Conservation (phyloP, 2,888 invertebrate genomes). For the Sturmia bella region DNA sequence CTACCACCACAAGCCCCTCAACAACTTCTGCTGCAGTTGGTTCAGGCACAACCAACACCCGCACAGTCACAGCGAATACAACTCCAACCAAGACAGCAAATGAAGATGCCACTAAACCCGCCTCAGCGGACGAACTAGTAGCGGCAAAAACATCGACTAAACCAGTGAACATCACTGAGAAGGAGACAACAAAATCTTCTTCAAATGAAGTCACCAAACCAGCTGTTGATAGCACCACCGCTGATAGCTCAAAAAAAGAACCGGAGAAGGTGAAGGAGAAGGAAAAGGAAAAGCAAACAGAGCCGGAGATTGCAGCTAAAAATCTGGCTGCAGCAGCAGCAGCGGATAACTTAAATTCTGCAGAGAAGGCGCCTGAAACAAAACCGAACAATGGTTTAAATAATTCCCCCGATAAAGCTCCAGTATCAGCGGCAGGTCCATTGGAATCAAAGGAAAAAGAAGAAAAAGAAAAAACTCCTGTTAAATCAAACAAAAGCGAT, state of each 20-base stretch:
- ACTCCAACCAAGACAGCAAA: constrained; percentile 24
- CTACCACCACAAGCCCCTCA: constrained; percentile 24
- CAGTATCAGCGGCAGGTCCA: neutral
- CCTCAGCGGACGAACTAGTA: constrained; percentile 12
- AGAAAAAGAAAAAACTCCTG: constrained; percentile 26
- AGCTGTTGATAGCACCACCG: neutral
- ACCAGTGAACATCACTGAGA: constrained; percentile 30
- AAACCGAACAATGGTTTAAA: constrained; percentile 35
- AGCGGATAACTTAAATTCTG: constrained; percentile 14
- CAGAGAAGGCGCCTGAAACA: constrained; percentile 14
- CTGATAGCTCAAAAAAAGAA: constrained; percentile 7
- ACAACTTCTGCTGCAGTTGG: constrained; percentile 44
- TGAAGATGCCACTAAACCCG: constrained; percentile 14
- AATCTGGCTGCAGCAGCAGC: constrained; percentile 1
- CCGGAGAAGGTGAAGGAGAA: constrained; percentile 17
- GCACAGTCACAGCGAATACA: constrained; percentile 38
- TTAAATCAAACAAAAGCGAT: constrained; percentile 33
- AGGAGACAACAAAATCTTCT: constrained; percentile 43
- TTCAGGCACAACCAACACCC: constrained; percentile 14
- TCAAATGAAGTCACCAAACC: constrained; percentile 33
- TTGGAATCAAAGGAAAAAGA: constrained; percentile 11
- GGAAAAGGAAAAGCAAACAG: constrained; percentile 20
- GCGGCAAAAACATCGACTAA: constrained; percentile 38
- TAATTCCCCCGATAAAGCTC: neutral
- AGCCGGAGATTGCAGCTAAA: neutral